Conservation (phyloP, 2,888 invertebrate species). For the Psylliodes chrysocephalus region DNA sequence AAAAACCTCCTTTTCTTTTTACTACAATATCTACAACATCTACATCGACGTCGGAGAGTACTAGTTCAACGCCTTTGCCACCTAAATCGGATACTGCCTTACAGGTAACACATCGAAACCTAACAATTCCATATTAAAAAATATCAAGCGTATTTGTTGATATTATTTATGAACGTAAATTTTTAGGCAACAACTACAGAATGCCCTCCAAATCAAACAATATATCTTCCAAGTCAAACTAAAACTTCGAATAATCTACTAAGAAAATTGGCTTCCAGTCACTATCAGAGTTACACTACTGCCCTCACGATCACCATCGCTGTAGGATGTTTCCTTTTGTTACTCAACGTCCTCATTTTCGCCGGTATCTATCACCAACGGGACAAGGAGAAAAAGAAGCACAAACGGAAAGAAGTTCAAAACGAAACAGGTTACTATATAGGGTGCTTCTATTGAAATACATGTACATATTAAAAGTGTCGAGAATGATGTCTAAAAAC, state of each 20-base stretch:
- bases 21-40: conserved; percentile 66
- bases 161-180: neutral
- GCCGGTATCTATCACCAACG: conserved; percentile 90
- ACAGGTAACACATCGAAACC: conserved; percentile 46
- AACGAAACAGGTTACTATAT: conserved; percentile 70
- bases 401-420: conserved; percentile 83
- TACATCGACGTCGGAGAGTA: conserved; percentile 58
- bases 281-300: conserved; percentile 89
- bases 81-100: conserved; percentile 66
- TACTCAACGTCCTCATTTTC: conserved; percentile 86
- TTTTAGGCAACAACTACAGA: conserved; percentile 72
- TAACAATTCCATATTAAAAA: no score
- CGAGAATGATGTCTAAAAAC: no score
- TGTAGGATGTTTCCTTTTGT: conserved; percentile 83
- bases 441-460: no score
- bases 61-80: conserved; percentile 65
- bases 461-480: no score
- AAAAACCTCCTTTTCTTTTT: conserved; percentile 70
- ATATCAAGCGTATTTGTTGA: neutral
- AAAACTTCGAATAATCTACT: conserved; percentile 74
- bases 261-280: conserved; percentile 81
- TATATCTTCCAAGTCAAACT: conserved; percentile 60
- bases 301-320: conserved; percentile 89
- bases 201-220: conserved; percentile 75
- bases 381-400: conserved; percentile 69